Conservation (phyloP, 35 echinoderm and acorn worm species). For the Diadema setosum region DNA sequence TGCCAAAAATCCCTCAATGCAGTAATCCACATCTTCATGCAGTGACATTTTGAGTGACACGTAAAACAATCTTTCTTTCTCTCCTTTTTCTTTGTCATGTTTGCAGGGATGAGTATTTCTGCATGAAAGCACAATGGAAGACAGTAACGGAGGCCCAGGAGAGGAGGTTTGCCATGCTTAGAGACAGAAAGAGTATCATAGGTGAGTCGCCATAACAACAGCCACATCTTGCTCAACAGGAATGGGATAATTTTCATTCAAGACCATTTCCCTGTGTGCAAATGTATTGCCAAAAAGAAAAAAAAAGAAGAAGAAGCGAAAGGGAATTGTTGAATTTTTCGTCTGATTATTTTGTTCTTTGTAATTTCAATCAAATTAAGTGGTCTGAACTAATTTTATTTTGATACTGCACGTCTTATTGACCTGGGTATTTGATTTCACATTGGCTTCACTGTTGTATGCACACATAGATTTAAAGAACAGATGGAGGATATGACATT, state of each 20-base stretch:
- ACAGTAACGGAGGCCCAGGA: constrained; percentile 85
- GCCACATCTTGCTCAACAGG: neutral
- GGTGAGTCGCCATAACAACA: constrained; percentile 38
- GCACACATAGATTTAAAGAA: too few relatives aligned
- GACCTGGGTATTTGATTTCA: too few relatives aligned
- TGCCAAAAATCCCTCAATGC: neutral
- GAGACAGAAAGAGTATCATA: constrained; percentile 86
- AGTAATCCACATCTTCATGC: neutral
- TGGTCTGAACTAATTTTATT: too few relatives aligned
- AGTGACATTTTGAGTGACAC: neutral
- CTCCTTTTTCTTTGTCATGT: neutral
- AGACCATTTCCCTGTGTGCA: too few relatives aligned
- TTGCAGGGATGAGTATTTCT: constrained; percentile 95
- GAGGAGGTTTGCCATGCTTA: constrained; percentile 61
- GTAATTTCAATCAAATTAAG: too few relatives aligned
- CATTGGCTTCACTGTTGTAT: too few relatives aligned
- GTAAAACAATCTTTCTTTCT: neutral
- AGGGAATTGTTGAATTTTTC: too few relatives aligned
- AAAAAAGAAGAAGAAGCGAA: neutral
- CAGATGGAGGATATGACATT: too few relatives aligned
- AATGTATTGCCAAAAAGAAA: neutral
- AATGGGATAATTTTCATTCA: neutral
- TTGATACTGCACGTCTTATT: too few relatives aligned
- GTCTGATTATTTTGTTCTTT: too few relatives aligned
- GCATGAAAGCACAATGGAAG: constrained; percentile 99